phyloP scores from a whole-genome alignment of 2,888 invertebrate species.

The Sinodicranocentrus sp. region DNA sequence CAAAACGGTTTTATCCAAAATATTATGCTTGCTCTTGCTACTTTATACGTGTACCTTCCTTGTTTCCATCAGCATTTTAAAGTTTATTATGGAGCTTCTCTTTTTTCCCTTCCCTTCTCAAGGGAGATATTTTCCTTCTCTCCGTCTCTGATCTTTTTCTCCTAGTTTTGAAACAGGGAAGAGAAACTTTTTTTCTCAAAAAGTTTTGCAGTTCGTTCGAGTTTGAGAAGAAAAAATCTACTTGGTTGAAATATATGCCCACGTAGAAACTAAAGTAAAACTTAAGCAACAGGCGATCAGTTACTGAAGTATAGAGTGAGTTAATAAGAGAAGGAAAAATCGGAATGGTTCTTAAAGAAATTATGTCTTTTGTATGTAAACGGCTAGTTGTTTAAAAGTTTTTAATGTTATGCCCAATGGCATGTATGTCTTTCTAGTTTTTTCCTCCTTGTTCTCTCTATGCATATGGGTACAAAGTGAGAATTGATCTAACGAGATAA shows the following conservation, averaged over 20 bases:
- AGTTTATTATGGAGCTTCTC: constrained; percentile 51
- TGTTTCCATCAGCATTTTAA: constrained; percentile 64
- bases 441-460: neutral
- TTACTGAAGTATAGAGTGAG: neutral
- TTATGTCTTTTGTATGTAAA: constrained; percentile 50
- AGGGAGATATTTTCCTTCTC: constrained; percentile 40
- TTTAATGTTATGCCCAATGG: constrained; percentile 36
- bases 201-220: constrained; percentile 35
- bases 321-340: constrained; percentile 21
- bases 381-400: constrained; percentile 28
- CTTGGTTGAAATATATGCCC: constrained; percentile 3
- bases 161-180: neutral
- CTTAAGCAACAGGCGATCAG: constrained; percentile 11
- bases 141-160: constrained; percentile 23
- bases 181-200: constrained; percentile 20
- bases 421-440: constrained; percentile 17
- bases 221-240: constrained; percentile 25
- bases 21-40: constrained; percentile 32
- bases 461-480: constrained; percentile 41
- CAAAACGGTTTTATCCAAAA: constrained; percentile 9
- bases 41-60: constrained; percentile 37
- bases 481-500: constrained; percentile 67
- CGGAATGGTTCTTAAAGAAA: constrained; percentile 45
- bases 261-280: neutral
- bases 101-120: constrained; percentile 38